Conservation (phyloP, 2,797 vertebrate genomes). For the Rhabdophis nuchalis region DNA sequence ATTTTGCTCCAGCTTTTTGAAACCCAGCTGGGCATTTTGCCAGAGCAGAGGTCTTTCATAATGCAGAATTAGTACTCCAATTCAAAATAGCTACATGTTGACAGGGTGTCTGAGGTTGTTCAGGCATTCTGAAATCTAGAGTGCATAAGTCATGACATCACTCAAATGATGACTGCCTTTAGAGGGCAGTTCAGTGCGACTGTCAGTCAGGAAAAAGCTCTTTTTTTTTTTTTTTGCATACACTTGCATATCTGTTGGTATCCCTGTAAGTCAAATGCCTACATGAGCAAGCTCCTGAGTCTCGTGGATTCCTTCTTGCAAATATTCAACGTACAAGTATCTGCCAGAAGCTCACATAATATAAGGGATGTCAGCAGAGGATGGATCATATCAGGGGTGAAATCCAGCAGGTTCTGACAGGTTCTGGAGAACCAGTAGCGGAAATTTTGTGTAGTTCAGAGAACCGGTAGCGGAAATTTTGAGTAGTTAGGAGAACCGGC, state of each 20-base stretch:
- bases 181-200: neutral
- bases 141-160: neutral
- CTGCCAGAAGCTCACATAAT: neutral
- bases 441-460: too few relatives aligned
- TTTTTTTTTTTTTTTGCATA: neutral
- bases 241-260: neutral
- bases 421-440: too few relatives aligned
- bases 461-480: too few relatives aligned
- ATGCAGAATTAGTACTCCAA: neutral
- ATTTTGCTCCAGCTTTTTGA: neutral
- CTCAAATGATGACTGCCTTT: neutral
- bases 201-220: neutral
- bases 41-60: neutral
- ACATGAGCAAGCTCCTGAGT: neutral
- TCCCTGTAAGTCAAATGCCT: neutral
- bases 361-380: neutral
- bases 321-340: neutral
- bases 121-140: neutral
- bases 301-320: neutral
- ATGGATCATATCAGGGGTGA: neutral
- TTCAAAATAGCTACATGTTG: neutral
- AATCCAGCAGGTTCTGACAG: too few relatives aligned
- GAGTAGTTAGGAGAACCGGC: too few relatives aligned
- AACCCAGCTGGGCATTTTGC: neutral
- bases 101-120: neutral